phyloP scores from a whole-genome alignment of 2,113 vertebrate genomes.

The Rhineura floridana region DNA sequence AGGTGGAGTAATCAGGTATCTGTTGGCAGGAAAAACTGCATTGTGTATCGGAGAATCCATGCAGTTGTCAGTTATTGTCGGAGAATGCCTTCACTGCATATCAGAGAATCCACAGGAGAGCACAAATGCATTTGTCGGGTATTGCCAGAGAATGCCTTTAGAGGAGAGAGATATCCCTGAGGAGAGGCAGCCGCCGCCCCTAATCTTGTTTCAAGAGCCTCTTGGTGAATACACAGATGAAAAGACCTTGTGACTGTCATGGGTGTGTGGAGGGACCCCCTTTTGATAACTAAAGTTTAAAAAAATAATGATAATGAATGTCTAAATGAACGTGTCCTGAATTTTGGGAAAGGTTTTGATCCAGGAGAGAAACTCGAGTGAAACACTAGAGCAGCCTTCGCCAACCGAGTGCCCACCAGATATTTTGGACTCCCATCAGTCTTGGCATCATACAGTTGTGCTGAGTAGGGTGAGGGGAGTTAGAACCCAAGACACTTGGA shows the following conservation, averaged over 20 bases:
- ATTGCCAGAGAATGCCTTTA: background rate
- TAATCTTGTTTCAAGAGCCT: no score
- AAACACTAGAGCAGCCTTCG: background rate
- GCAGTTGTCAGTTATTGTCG: background rate
- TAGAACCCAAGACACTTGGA: background rate
- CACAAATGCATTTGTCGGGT: background rate
- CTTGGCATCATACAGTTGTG: no score
- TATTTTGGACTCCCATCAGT: no score
- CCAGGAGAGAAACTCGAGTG: no score
- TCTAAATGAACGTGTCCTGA: no score
- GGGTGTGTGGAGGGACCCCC: no score
- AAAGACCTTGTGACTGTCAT: no score
- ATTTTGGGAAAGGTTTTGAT: background rate
- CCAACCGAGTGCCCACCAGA: background rate
- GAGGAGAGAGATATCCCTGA: background rate
- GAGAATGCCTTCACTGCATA: no score
- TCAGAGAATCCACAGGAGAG: background rate
- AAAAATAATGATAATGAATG: no score
- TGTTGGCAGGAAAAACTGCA: rapidly evolving
- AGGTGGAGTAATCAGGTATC: background rate
- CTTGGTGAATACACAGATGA: no score
- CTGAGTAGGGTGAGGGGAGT: background rate
- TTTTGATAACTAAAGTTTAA: background rate
- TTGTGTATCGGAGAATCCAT: no score
- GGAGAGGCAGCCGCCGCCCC: background rate